Percentiles rank a stretch among this genome's conserved stretches.
Evolutionary conservation across 2,797 vertebrate species (phyloP).

Genomic region (Artibeus jamaicensis): DNA sequence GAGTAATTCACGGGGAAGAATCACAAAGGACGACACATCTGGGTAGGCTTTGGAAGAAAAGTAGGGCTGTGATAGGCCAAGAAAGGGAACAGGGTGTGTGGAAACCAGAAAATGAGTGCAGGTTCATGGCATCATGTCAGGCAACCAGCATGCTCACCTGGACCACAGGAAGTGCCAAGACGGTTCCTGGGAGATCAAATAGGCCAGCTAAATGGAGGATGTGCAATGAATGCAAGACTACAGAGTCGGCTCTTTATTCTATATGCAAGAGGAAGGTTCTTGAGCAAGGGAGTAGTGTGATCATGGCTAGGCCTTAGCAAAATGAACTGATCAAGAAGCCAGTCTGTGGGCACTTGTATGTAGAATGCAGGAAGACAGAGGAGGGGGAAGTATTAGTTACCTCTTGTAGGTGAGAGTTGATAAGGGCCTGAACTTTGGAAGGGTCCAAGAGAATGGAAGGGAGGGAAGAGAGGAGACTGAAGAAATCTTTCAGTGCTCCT

Average conservation of each 20-base stretch:
- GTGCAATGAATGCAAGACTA: neutral
- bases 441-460: neutral
- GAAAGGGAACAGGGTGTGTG: neutral
- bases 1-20: neutral
- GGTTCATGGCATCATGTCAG: neutral
- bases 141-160: too few species aligned
- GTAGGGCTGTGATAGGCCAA: neutral
- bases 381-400: neutral
- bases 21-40: neutral
- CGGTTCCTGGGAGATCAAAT: neutral
- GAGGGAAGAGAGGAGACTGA: neutral
- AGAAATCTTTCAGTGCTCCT: neutral
- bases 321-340: neutral
- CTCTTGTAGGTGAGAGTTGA: neutral
- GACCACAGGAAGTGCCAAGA: neutral
- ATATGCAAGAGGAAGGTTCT: neutral
- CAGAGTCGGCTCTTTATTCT: neutral
- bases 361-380: neutral
- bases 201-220: neutral
- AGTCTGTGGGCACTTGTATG: neutral
- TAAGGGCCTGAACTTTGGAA: neutral
- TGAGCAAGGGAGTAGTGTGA: neutral
- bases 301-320: neutral
- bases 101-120: neutral
- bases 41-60: neutral